These are phyloP conservation scores for Halichoeres trimaculatus DNA, from an alignment of 2,113 vertebrate genomes.

Conservation along the genomic window DNA sequence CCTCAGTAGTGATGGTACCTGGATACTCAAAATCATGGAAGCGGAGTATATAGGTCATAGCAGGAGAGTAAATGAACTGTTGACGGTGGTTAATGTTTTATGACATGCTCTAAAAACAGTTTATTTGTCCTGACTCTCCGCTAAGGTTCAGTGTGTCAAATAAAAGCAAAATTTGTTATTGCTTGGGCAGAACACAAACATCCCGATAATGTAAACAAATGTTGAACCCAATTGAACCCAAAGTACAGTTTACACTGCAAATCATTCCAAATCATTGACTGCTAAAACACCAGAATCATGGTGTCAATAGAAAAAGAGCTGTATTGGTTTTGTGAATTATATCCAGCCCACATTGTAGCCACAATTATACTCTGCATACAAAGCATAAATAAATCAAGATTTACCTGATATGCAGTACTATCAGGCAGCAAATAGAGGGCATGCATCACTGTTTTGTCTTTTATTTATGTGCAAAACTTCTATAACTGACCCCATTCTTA, in stretches of 20 bases:
- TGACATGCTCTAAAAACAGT: conserved; percentile 28
- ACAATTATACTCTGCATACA: background rate
- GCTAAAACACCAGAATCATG: background rate
- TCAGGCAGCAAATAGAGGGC: background rate
- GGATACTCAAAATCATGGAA: conserved; percentile 5
- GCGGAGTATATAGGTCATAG: conserved; percentile 8
- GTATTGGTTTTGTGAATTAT: conserved; percentile 5
- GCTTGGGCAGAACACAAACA: background rate
- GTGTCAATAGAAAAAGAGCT: background rate
- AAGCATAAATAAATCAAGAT: conserved; percentile 5
- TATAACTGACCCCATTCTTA: too few species aligned
- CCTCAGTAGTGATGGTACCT: background rate
- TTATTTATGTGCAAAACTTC: too few species aligned
- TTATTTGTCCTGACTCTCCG: background rate
- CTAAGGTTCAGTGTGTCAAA: background rate
- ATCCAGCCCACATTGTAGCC: background rate
- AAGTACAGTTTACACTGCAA: background rate
- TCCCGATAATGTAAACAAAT: background rate
- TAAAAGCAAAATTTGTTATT: conserved; percentile 11
- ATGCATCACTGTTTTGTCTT: background rate
- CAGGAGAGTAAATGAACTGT: conserved; percentile 52
- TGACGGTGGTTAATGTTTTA: conserved; percentile 67
- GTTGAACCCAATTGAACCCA: background rate
- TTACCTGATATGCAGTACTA: background rate
- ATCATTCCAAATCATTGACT: background rate